phyloP scores from a whole-genome alignment of 1,140 invertebrate species.

The Conus ventricosus region DNA sequence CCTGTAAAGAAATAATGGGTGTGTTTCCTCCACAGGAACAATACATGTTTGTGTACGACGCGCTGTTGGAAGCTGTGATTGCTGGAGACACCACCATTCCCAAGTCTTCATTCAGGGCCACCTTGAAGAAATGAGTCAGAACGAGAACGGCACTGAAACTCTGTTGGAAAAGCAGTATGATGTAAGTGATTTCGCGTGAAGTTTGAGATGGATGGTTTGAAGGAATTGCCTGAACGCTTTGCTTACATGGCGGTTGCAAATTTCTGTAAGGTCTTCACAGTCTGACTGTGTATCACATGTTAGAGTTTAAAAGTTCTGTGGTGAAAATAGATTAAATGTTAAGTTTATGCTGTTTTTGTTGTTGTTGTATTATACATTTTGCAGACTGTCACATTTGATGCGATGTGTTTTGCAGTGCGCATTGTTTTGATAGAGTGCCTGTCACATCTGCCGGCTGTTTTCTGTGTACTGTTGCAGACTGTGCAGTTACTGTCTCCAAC shows the following conservation, averaged over 20 bases:
- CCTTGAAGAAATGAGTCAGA: conserved; percentile 55
- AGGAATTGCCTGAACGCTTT: too few relatives aligned
- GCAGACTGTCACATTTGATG: too few relatives aligned
- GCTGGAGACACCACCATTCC: conserved; percentile 88
- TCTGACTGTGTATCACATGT: too few relatives aligned
- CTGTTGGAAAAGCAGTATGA: conserved; percentile 63
- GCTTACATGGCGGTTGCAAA: too few relatives aligned
- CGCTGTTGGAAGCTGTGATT: conserved; percentile 92
- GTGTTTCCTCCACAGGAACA: conserved; percentile 83
- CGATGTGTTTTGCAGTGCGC: too few relatives aligned
- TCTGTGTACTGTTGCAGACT: conserved; percentile 43
- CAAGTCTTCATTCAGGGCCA: conserved; percentile 71
- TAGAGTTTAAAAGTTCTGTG: too few relatives aligned
- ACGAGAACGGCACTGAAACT: conserved; percentile 40
- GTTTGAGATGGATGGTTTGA: not conserved
- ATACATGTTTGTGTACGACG: conserved; percentile 97
- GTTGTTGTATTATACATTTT: too few relatives aligned
- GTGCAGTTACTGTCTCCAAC: conserved; percentile 57
- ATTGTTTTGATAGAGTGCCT: too few relatives aligned
- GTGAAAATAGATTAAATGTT: too few relatives aligned
- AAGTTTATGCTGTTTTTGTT: too few relatives aligned
- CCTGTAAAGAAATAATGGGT: too few relatives aligned
- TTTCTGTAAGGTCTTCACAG: too few relatives aligned
- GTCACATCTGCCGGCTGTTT: not conserved
- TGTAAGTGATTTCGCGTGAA: conserved; percentile 37